Conservation (phyloP, 2,888 invertebrate species). For the Leuctra nigra region DNA sequence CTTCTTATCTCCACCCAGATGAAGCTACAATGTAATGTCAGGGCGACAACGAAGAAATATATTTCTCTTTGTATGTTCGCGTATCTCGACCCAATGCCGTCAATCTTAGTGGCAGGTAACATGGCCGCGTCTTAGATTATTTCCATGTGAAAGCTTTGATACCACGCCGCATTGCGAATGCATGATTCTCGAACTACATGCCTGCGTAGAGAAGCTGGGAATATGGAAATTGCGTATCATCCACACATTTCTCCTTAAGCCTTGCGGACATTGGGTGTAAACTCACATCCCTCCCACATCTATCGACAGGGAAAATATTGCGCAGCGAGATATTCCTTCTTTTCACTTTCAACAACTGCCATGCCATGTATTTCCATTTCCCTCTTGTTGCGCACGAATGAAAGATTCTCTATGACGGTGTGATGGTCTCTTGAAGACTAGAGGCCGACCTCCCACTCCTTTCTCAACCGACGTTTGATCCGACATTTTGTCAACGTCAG, state of each 20-base stretch:
- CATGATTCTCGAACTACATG: not conserved
- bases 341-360: too few species aligned
- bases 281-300: not conserved
- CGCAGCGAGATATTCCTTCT: not conserved
- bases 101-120: not conserved
- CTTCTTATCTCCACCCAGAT: too few species aligned
- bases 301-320: not conserved
- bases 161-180: not conserved
- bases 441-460: not conserved
- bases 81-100: too few species aligned
- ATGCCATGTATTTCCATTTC: too few species aligned
- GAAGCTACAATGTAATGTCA: too few species aligned
- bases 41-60: too few species aligned
- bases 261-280: constrained; percentile 5
- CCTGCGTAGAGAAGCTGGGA: not conserved
- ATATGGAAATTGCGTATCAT: constrained; percentile 12
- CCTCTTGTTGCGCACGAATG: too few species aligned
- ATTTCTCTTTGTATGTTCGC: too few species aligned
- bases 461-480: constrained; percentile 5
- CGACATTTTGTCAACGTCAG: constrained; percentile 7
- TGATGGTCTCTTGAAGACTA: not conserved
- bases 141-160: not conserved
- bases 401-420: not conserved
- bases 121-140: not conserved
- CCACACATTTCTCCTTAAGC: not conserved